Base-by-base conservation (phyloP, 2,113 vertebrate species). In the Daubentonia madagascariensis region DNA sequence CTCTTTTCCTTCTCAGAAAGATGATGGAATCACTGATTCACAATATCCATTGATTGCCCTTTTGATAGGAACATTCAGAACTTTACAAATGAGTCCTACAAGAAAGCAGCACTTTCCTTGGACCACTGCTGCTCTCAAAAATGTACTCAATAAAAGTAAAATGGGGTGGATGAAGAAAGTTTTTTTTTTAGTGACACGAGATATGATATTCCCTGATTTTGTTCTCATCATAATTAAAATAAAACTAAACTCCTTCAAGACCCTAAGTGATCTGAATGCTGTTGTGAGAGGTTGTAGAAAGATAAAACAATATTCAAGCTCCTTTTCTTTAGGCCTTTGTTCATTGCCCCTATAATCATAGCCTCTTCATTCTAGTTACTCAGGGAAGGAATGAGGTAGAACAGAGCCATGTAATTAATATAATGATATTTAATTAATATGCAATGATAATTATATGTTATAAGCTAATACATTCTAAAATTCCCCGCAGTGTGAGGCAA, bases 371-470 rank as follows among this genome's bases (percentile, higher is more conserved):
- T 83, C 65, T 90, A 72, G 80, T 37, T 87, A 54, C 92, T 92
- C 80, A 76, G 52, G 17, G 87, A 94, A 94, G 88, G 89, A 95
- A 96, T 95, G 96, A 95, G 81, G 97, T 91, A 90, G 95, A 72
- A 85, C 96, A 85, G 63, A 92, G 76, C 81, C 91, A 50, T 94
- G 81, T 94, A 95, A 97, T 97, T 97, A 97, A 98, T 92, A 89
- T 96, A 96, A 97, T 98, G 89, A 92, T 37, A 84, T 78, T 94
- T 96, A 96, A 98, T 97, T 95, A 97, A 97, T 76, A 91, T 52
- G 70, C 79, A 85, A 63, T 94, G 73, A 72, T 92, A 96, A 97
- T 98, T 97, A 85, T 59, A 94, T 37, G 50, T 68, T 96, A 63
- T 88, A 86, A 95, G 81, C 45, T 43, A 96, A 97, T 83, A 61